Conservation (phyloP, 2,113 vertebrate species). For the Chloropsis hardwickii region DNA sequence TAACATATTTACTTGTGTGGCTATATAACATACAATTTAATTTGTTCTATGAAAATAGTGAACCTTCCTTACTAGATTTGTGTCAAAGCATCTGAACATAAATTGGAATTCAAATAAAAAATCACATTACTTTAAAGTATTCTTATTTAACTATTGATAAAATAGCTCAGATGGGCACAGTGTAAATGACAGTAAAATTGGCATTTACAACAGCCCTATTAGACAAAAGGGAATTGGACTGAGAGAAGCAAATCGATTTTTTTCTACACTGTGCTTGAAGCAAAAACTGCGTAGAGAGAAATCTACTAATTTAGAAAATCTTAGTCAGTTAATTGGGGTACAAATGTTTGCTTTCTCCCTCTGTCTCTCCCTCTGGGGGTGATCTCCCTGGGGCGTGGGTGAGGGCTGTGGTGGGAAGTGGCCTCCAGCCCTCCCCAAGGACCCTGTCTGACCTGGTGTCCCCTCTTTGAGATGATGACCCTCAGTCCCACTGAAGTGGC, state of each 20-base stretch:
- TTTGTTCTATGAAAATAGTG: constrained; percentile 35
- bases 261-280: neutral
- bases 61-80: constrained; percentile 41
- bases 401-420: neutral
- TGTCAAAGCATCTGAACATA: constrained; percentile 32
- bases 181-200: constrained; percentile 61
- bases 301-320: neutral
- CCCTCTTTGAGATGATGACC: neutral
- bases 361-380: neutral
- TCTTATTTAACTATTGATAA: constrained; percentile 66
- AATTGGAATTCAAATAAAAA: constrained; percentile 60
- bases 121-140: constrained; percentile 48
- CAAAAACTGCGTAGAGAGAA: neutral
- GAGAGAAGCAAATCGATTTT: constrained; percentile 50
- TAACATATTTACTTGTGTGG: constrained; percentile 42
- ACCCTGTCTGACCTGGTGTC: neutral
- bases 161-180: constrained; percentile 42
- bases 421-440: neutral
- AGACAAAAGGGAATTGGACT: constrained; percentile 58
- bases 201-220: constrained; percentile 53
- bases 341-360: neutral
- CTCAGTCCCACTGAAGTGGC: neutral
- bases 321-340: neutral
- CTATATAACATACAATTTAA: constrained; percentile 47
- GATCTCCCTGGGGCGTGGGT: accelerated